Base-by-base conservation (phyloP, 2,888 invertebrate genomes). In the Chymomyza amoena region DNA sequence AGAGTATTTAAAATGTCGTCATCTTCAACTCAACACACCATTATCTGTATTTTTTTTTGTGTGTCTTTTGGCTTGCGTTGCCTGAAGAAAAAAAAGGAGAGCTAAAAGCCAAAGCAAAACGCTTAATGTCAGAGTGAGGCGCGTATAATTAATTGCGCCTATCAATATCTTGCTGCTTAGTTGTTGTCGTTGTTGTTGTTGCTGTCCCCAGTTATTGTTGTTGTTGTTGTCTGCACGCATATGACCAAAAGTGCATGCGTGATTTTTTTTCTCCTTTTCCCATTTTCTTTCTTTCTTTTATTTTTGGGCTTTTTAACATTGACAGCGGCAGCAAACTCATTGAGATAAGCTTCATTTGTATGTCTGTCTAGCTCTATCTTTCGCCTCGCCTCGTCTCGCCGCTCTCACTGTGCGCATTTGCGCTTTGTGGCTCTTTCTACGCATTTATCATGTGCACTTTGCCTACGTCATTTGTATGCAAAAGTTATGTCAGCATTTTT, bases 71-170 rank as follows among this genome's bases (percentile, higher is more conserved):
- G 59, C 28, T 57, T 57, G 25, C 57, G 20, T 18, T 16, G 54
- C 20, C 51, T 39, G 9, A 68, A 32, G 39, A 36, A 51, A 50
- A 45, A 64, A 39, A 25, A n/a, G n/a, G 72, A 64, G 64, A 18
- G 57, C 28, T 45, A 45, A 45, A 45, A 45, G 52, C 64, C 79
- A 87, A 87, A 88, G 84, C 83, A 87, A 88, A 85, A 85, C 89
- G 84, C 84, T 85, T 85, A 85, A 79, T 88, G 84, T 87, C 84
- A 88, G 72, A 85, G 77, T 75, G 89, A 87, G 77, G 79, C 84
- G 88, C 79, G 88, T 85, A 85, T 88, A 85, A 85, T 85, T 88
- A 85, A 85, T 85, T 88, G 85, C 87, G 79, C 87, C 85, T 88
- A 85, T 85, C 85, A 85, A 88, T 85, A 88, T 87, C 83, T 80